These are phyloP conservation scores for Hirudo medicinalis DNA, from an alignment of 1,140 invertebrate genomes.

Conservation along the genomic window DNA sequence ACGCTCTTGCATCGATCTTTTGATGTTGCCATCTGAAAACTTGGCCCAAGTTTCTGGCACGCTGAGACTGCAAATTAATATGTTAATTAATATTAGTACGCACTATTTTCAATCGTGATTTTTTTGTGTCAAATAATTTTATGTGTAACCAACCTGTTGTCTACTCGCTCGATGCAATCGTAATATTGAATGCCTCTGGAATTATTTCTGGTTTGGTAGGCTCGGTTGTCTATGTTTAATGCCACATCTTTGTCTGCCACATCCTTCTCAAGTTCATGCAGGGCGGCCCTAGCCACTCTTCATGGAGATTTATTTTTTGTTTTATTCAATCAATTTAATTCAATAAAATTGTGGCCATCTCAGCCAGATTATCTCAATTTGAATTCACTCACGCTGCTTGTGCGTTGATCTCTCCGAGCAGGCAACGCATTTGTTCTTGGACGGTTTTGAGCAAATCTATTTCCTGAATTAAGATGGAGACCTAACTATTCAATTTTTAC, in stretches of 20 bases:
- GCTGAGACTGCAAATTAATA: slow-evolving; percentile 47
- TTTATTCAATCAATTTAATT: too few species aligned
- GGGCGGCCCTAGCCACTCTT: slow-evolving; percentile 40
- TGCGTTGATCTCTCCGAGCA: too few species aligned
- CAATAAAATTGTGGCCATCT: too few species aligned
- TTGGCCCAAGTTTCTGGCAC: slow-evolving; percentile 74
- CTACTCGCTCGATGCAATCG: slow-evolving; percentile 74
- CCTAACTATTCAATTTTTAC: too few species aligned
- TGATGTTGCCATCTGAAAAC: slow-evolving; percentile 65
- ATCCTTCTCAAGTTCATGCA: slow-evolving; percentile 78
- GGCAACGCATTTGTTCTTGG: too few species aligned
- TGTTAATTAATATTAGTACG: not conserved
- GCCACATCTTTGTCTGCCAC: slow-evolving; percentile 74
- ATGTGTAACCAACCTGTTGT: slow-evolving; percentile 55
- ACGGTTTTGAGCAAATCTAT: too few species aligned
- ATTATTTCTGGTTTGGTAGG: slow-evolving; percentile 65
- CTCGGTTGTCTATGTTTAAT: slow-evolving; percentile 68
- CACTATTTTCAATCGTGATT: not conserved
- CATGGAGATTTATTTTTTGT: not conserved
- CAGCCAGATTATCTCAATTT: too few species aligned
- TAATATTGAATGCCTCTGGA: slow-evolving; percentile 75
- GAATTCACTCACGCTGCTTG: too few species aligned
- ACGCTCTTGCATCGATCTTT: slow-evolving; percentile 70
- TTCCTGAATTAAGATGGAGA: too few species aligned
- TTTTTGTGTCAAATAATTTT: not conserved